These are phyloP conservation scores for Gnathonemus longibarbis DNA, from an alignment of 2,113 vertebrate species.

Conservation along the genomic window DNA sequence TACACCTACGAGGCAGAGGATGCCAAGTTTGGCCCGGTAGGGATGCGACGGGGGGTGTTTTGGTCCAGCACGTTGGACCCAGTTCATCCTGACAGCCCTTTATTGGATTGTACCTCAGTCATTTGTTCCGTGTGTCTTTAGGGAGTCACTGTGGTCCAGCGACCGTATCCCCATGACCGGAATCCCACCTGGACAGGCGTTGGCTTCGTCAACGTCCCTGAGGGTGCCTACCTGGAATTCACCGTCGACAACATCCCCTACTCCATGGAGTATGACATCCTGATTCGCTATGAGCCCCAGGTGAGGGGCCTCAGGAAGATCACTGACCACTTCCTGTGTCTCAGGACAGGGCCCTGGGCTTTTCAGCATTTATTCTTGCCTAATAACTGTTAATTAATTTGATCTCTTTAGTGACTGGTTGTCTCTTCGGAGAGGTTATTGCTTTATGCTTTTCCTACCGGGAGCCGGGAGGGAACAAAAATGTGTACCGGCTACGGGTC, in stretches of 20 bases:
- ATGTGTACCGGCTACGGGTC: not conserved
- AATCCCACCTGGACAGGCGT: slow-evolving; percentile 88
- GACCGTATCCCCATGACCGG: slow-evolving; percentile 73
- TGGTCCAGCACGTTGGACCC: not conserved
- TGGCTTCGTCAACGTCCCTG: slow-evolving; percentile 87
- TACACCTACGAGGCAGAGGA: slow-evolving; percentile 93
- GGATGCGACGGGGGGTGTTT: slow-evolving; percentile 35
- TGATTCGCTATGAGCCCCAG: slow-evolving; percentile 95
- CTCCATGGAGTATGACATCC: slow-evolving; percentile 91
- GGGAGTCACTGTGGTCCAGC: slow-evolving; percentile 74
- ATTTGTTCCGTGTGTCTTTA: slow-evolving; percentile 33
- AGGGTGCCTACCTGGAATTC: slow-evolving; percentile 87
- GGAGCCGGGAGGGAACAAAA: not conserved
- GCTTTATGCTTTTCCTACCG: not conserved
- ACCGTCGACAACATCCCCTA: slow-evolving; percentile 81
- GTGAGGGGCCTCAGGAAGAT: slow-evolving; percentile 46
- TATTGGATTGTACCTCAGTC: not conserved
- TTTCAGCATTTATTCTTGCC: not conserved
- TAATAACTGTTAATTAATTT: not conserved
- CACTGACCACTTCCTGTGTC: not conserved
- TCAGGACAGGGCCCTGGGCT: not conserved
- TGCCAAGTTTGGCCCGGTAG: slow-evolving; percentile 82
- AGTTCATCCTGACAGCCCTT: not conserved
- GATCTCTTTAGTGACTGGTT: not conserved
- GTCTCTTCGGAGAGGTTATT: not conserved